Evolutionary conservation across 2,797 vertebrate species (phyloP), one percentile per base, ranked within the genome.

Genomic region (Etheostoma nigrum): DNA sequence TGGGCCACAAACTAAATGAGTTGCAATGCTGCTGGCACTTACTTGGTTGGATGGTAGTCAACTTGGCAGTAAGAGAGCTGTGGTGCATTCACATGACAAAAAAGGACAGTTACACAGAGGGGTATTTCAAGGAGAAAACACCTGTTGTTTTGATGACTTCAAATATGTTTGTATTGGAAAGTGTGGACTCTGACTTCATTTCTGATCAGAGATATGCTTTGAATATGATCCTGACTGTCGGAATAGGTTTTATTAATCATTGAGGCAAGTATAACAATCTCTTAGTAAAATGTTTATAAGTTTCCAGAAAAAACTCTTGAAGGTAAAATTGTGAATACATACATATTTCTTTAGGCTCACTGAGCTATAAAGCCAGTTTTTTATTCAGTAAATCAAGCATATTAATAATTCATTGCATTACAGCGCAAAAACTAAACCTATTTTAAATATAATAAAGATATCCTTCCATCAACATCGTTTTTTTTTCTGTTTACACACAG

Each of bases 41-140:
- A 54, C 42, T 73, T 82, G 76, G 82, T 93, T 94, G 93, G 94
- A 95, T 91, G 85, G 87, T 51, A 90, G 88, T 91, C 93, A 93
- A 88, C 78, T 90, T 94, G 91, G 90, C 92, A 94, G 90, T 84
- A 76, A 83, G 82, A 77, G 79, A 81, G 84, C 86, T 78, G 80
- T 86, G 83, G 86, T 82, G 87, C 76, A 69, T 88, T 89, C 92
- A 87, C 79, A 81, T 85, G 82, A 87, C 81, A 83, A 86, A 87
- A 88, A 86, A 90, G 86, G 86, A 91, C 91, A 91, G 89, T 88
- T 87, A 86, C 87, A 84, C 89, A 88, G 80, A 86, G 84, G 79
- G 83, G 78, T 70, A 82, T 78, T 81, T 76, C n/a, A 66, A 69
- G 70, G 65, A 75, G 78, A 70, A 89, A 84, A 91, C 91, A 91